Evolutionary conservation across 2,113 vertebrate species (phyloP).

Genomic region (Paralichthys olivaceus): DNA sequence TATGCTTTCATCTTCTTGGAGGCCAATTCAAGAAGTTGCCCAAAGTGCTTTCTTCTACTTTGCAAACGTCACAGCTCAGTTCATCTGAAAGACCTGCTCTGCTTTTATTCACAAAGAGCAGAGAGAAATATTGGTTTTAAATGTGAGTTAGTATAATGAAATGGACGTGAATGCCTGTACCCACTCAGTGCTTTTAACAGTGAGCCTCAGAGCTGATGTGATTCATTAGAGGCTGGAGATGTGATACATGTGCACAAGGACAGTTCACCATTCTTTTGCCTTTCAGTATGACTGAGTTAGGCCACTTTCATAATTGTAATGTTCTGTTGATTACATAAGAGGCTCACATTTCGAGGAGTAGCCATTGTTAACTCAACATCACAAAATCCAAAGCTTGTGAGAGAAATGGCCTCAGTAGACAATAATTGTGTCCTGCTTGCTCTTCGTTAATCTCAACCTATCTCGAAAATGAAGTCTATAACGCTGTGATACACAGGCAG

Average conservation of each 20-base stretch:
- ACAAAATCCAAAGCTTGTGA: slow-evolving; percentile 11
- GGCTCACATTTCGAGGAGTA: slow-evolving; percentile 19
- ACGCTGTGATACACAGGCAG: too few relatives aligned
- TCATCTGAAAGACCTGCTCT: neutral
- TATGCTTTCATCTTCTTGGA: neutral
- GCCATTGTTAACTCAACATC: slow-evolving; percentile 14
- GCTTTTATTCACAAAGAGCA: neutral
- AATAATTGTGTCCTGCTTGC: neutral
- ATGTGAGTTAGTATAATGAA: slow-evolving; percentile 20
- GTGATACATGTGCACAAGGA: slow-evolving; percentile 34
- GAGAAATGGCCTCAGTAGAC: slow-evolving; percentile 11
- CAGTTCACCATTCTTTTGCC: slow-evolving; percentile 14
- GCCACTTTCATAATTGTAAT: slow-evolving; percentile 38
- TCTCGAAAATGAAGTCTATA: neutral
- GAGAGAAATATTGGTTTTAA: slow-evolving; percentile 18
- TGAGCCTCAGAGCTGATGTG: slow-evolving; percentile 34
- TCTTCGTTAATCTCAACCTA: neutral
- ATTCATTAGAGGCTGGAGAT: slow-evolving; percentile 41
- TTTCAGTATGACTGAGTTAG: slow-evolving; percentile 17
- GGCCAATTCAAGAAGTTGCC: neutral
- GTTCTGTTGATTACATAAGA: slow-evolving; percentile 55
- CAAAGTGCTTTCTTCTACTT: neutral
- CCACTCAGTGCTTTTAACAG: slow-evolving; percentile 50
- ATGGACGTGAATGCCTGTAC: slow-evolving; percentile 17
- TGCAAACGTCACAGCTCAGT: neutral